phyloP scores from a whole-genome alignment of 2,113 vertebrate species.

The Xenopus laevis region DNA sequence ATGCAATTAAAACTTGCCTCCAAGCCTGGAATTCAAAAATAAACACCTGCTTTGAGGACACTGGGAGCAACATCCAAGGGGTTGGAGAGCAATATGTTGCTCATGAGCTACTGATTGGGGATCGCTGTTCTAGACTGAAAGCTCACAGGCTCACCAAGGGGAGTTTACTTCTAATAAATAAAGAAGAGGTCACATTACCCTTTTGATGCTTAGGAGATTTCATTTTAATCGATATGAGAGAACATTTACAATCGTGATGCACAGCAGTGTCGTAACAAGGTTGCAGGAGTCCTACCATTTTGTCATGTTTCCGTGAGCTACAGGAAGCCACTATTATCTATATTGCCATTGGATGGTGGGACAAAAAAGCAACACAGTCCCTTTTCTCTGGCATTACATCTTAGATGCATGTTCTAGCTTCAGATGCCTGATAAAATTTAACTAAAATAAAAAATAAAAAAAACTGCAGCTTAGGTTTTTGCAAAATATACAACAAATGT shows the following conservation, averaged over 20 bases:
- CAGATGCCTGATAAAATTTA: slow-evolving; percentile 19
- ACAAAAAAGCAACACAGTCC: slow-evolving; percentile 2
- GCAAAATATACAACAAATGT: slow-evolving; percentile 41
- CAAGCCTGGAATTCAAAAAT: too few species aligned
- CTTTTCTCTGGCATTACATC: slow-evolving; percentile 12
- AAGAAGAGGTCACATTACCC: background rate
- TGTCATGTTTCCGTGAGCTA: background rate
- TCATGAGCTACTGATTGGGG: too few species aligned
- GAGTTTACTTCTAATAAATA: background rate
- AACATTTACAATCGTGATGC: slow-evolving; percentile 40
- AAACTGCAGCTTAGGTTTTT: slow-evolving; percentile 20
- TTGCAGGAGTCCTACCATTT: background rate
- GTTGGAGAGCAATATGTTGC: too few species aligned
- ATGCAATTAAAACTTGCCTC: too few species aligned
- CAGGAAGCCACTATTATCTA: background rate
- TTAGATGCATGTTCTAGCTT: slow-evolving; percentile 37
- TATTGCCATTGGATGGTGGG: slow-evolving; percentile 15
- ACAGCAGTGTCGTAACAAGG: slow-evolving; percentile 34
- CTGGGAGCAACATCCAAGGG: too few species aligned
- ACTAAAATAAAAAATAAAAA: slow-evolving; percentile 22
- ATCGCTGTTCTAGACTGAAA: too few species aligned
- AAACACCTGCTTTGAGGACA: too few species aligned
- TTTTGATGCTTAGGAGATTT: slow-evolving; percentile 32
- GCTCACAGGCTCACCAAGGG: too few species aligned
- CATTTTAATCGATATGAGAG: slow-evolving; percentile 31